Evolutionary conservation across 2,113 vertebrate genomes (phyloP), one percentile per base, ranked within the genome.

Genomic region (Bujurquina vittata): DNA sequence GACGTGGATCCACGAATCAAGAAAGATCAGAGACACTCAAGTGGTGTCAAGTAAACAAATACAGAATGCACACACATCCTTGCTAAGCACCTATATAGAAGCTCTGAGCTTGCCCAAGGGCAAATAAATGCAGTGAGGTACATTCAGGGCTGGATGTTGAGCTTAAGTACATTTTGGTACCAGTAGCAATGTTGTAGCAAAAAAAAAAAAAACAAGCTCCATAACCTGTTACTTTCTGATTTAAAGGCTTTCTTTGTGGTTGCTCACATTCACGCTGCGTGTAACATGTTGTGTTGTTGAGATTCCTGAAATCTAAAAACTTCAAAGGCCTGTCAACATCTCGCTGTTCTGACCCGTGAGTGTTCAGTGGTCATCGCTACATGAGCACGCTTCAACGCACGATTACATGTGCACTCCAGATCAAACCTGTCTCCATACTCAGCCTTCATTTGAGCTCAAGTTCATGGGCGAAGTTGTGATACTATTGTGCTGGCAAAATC

Each of bases 11-110:
- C 43, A 0, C 12, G 40, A 83, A 78, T 84, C 43, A 58, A 33
- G 37, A 57, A 33, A 26, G 31, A 87, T 83, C 18, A n/a, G 29
- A 61, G 46, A 49, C 69, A 84, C 11, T 69, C 8, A 14, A 73
- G 72, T 7, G 3, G 14, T 73, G 63, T 55, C 2, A 62, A 74
- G 14, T 8, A 67, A 62, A 85, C 33, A 76, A 23, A 78, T 20
- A 18, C 20, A 69, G 22, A 81, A 31, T 26, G 56, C n/a, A 56
- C 35, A 62, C 40, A 58, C 11, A 1, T 59, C 20, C 37, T 35
- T 56, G 31, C 18, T 40, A 18, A 29, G 18, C 31, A 79, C n/a
- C 1, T 14, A 58, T 43, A 81, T 4, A 83, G 6, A 83, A 7
- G n/a, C 58, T 79, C 29, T 63, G 65, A 72, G 43, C 65, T 72